Percentiles rank a stretch among this genome's conserved stretches.
phyloP scores from a whole-genome alignment of 2,113 vertebrate genomes.

The Typhlomys cinereus region DNA sequence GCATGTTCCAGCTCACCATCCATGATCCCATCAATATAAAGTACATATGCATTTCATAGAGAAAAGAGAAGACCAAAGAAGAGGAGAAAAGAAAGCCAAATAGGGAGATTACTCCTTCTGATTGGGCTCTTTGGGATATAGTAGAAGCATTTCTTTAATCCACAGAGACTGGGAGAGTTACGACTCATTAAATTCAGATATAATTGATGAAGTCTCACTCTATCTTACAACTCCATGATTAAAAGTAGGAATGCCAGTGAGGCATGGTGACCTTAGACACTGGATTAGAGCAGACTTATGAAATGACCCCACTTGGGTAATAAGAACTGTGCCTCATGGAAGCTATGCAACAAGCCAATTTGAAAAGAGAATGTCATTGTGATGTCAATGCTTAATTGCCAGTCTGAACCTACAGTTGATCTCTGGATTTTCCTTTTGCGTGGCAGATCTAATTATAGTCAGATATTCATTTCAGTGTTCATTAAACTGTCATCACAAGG shows the following conservation, averaged over 20 bases:
- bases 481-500: constrained; percentile 41
- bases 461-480: constrained; percentile 45
- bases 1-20: not conserved
- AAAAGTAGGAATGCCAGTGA: not conserved
- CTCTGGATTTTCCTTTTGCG: constrained; percentile 48
- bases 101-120: not conserved
- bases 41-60: not conserved
- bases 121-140: not conserved
- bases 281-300: not conserved
- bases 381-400: not conserved
- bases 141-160: not conserved
- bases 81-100: not conserved
- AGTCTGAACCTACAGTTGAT: not conserved
- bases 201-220: not conserved
- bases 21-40: not conserved
- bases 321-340: not conserved
- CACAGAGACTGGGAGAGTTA: not conserved
- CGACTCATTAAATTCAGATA: constrained; percentile 2
- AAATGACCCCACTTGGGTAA: not conserved
- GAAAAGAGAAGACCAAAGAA: not conserved
- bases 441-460: constrained; percentile 47
- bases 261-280: not conserved
- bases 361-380: not conserved
- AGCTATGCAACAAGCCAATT: not conserved
- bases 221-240: not conserved